Percentiles rank a stretch among this genome's conserved stretches.
phyloP scores from a whole-genome alignment of 2,797 vertebrate species.

The Sparus aurata region DNA sequence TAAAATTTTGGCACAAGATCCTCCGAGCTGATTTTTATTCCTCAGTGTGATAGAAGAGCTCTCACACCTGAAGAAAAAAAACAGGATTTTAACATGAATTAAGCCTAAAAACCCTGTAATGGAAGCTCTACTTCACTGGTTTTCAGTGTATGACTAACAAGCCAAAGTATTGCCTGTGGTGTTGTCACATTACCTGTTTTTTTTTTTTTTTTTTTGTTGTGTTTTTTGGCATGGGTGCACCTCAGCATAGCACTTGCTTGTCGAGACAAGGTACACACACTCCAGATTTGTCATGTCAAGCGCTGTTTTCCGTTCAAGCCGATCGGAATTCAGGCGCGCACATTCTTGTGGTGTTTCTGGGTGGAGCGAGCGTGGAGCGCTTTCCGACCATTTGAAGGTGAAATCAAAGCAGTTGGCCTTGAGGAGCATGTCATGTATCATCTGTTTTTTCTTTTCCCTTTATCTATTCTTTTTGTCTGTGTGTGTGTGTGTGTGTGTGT shows the following conservation, averaged over 20 bases:
- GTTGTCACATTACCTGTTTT: constrained; percentile 28
- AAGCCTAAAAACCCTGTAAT: constrained; percentile 42
- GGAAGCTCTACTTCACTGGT: constrained; percentile 72
- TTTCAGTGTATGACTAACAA: constrained; percentile 78
- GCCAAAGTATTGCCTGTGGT: constrained; percentile 56
- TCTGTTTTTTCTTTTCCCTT: constrained; percentile 2
- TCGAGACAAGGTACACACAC: constrained; percentile 65
- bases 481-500: constrained; percentile 46
- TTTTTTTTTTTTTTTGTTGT: constrained; percentile 24
- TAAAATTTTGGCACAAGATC: constrained; percentile 29
- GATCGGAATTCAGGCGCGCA: constrained; percentile 45
- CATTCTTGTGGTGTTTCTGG: constrained; percentile 74
- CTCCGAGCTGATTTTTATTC: constrained; percentile 3
- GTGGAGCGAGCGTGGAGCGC: constrained; percentile 49
- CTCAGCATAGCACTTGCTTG: constrained; percentile 67
- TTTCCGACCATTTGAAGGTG: constrained; percentile 60
- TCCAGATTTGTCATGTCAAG: constrained; percentile 43
- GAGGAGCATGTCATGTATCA: constrained; percentile 46
- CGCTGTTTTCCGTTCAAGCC: constrained; percentile 30
- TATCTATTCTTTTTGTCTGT: constrained; percentile 6
- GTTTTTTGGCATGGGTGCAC: constrained; percentile 70
- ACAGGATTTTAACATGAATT: not conserved
- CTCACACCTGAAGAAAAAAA: not conserved
- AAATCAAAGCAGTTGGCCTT: constrained; percentile 72
- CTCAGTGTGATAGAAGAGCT: constrained; percentile 22